Evolutionary conservation across 2,113 vertebrate genomes (phyloP).

Genomic region (Tonatia bakeri): DNA sequence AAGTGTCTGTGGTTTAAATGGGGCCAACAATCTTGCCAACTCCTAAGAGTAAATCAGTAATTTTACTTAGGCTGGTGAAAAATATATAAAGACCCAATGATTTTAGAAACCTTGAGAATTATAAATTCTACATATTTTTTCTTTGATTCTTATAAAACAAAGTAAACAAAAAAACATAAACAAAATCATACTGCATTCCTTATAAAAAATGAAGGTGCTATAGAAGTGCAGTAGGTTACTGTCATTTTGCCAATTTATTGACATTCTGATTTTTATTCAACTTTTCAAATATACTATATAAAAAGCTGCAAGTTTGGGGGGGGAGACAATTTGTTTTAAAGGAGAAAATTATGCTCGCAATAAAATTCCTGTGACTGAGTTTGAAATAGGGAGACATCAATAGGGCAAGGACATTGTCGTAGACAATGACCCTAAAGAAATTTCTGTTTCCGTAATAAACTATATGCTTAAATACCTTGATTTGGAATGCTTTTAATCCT

Average conservation of each 20-base stretch:
- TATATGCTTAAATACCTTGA: background rate
- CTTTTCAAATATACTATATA: background rate
- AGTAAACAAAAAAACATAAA: background rate
- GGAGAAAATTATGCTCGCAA: background rate
- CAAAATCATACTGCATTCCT: background rate
- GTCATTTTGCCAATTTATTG: background rate
- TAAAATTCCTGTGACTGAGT: background rate
- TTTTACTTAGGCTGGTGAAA: background rate
- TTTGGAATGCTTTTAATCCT: background rate
- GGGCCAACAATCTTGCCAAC: background rate
- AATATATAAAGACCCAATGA: background rate
- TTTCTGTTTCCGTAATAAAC: background rate
- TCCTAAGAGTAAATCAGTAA: background rate
- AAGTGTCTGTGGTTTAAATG: constrained; percentile 21
- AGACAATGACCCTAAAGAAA: background rate
- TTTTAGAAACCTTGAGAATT: background rate
- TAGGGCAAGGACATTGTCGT: background rate
- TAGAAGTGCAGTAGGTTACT: background rate
- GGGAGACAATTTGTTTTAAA: background rate
- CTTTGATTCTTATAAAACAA: background rate
- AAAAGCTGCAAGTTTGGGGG: background rate
- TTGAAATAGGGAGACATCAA: background rate
- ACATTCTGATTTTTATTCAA: background rate
- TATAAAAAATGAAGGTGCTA: background rate
- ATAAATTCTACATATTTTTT: background rate